These are phyloP conservation scores for Caenorhabditis parvicauda DNA, from an alignment of 2,888 invertebrate genomes.

Conservation along the genomic window DNA sequence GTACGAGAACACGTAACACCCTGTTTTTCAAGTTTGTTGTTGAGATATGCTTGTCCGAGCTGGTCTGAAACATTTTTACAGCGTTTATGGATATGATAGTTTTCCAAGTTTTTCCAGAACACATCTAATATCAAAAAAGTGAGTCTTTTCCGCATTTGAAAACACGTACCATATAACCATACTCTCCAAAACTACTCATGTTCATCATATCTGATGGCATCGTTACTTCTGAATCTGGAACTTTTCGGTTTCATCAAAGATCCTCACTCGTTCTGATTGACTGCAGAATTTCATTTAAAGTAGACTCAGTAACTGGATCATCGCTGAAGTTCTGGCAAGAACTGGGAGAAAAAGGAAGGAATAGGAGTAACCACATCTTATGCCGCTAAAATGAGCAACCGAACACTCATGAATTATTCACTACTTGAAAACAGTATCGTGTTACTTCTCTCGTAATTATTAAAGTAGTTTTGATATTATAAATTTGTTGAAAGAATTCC, in stretches of 20 bases:
- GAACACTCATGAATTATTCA: no score
- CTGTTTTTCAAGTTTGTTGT: conserved; percentile 13
- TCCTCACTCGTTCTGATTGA: conserved; percentile 28
- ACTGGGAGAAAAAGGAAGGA: not conserved
- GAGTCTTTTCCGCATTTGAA: no score
- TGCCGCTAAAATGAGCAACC: no score
- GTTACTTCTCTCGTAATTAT: no score
- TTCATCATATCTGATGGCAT: no score
- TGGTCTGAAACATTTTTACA: conserved; percentile 19
- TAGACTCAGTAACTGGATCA: not conserved
- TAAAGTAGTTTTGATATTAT: no score
- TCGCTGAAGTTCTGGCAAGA: not conserved
- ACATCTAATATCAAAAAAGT: no score
- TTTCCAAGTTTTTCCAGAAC: not conserved
- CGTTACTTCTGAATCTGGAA: not conserved
- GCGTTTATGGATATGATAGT: not conserved
- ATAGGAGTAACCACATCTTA: no score
- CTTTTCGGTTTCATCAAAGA: conserved; percentile 11
- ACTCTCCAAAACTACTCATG: no score
- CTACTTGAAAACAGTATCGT: no score
- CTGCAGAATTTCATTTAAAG: conserved; percentile 22
- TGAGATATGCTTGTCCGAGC: conserved; percentile 18
- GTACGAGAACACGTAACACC: conserved; percentile 38
- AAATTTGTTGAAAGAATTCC: no score
- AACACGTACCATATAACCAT: no score